Evolutionary conservation across 2,113 vertebrate genomes (phyloP).

Genomic region (Plecturocebus donacophilus): DNA sequence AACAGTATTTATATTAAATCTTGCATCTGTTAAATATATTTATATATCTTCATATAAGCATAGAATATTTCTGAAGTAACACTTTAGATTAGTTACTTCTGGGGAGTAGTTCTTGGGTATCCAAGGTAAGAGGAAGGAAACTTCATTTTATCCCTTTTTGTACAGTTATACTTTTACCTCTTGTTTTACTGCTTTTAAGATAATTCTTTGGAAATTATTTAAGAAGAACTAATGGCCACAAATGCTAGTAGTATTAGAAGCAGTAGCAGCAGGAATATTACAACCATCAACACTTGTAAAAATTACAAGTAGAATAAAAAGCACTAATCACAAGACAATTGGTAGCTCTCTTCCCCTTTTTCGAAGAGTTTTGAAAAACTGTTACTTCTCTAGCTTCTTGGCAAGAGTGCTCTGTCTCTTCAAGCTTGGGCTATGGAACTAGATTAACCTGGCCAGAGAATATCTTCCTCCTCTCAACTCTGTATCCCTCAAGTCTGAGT

Average conservation of each 20-base stretch:
- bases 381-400: background rate
- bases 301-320: background rate
- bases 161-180: background rate
- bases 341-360: background rate
- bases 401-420: background rate
- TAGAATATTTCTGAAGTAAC: constrained; percentile 41
- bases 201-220: background rate
- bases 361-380: background rate
- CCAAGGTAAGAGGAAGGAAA: background rate
- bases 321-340: background rate
- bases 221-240: background rate
- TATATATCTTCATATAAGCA: constrained; percentile 33
- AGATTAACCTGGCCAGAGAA: background rate
- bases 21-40: constrained; percentile 57
- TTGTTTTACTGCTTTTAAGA: background rate
- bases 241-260: background rate
- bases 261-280: background rate
- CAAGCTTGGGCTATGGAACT: background rate
- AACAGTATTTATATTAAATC: constrained; percentile 38
- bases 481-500: background rate
- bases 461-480: background rate
- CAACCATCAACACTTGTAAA: background rate
- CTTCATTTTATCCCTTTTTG: background rate
- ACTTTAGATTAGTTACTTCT: background rate
- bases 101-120: background rate